These are phyloP conservation scores for Drosophila gunungcola DNA, from an alignment of 1,140 invertebrate species.

Conservation along the genomic window DNA sequence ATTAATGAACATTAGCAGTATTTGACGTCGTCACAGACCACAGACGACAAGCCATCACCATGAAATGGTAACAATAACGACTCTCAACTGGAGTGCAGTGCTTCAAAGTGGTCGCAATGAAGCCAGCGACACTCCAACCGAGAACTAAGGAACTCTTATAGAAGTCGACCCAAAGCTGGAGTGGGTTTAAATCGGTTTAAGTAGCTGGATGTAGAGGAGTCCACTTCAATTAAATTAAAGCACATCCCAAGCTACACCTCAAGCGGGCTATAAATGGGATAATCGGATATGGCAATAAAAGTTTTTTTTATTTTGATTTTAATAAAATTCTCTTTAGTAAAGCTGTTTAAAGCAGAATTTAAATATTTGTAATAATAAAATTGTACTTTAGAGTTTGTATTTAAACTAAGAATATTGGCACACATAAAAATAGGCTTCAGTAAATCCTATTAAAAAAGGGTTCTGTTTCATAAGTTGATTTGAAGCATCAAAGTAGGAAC, in stretches of 20 bases:
- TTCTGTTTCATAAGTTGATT: too few relatives aligned
- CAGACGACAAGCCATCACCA: conserved; percentile 20
- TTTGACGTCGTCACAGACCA: conserved; percentile 34
- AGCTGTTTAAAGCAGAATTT: too few relatives aligned
- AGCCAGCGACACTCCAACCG: conserved; percentile 12
- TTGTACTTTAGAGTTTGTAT: too few relatives aligned
- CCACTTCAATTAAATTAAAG: not conserved
- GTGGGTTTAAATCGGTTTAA: conserved; percentile 32
- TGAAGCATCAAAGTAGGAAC: too few relatives aligned
- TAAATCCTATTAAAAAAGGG: too few relatives aligned
- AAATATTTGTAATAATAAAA: too few relatives aligned
- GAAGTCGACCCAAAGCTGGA: conserved; percentile 4
- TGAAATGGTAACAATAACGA: conserved; percentile 49
- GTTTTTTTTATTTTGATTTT: too few relatives aligned
- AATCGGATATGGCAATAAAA: not conserved
- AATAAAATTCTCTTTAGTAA: too few relatives aligned
- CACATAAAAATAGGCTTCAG: too few relatives aligned
- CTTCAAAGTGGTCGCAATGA: conserved; percentile 34
- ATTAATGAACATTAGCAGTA: conserved; percentile 75
- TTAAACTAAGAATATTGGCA: too few relatives aligned
- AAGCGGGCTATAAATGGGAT: not conserved
- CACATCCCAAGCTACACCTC: conserved; percentile 5
- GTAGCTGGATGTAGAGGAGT: conserved; percentile 7
- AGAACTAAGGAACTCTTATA: conserved; percentile 27
- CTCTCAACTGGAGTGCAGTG: conserved; percentile 25